These are phyloP conservation scores for Clarias pachynema DNA, from an alignment of 2,797 vertebrate species.

Conservation along the genomic window DNA sequence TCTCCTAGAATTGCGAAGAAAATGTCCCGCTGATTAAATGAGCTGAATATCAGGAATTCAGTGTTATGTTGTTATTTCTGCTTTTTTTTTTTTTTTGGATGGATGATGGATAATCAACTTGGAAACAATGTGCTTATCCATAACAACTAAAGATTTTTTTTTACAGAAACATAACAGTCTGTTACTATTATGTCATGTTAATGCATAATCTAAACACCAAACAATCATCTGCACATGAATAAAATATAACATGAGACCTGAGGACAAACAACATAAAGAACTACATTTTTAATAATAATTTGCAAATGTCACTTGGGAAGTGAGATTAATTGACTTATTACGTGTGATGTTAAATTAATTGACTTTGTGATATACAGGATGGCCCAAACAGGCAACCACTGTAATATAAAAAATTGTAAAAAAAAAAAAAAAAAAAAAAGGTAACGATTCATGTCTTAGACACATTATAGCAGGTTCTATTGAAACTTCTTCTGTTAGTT, in stretches of 20 bases:
- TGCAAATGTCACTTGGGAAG: neutral
- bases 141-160: neutral
- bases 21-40: neutral
- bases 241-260: neutral
- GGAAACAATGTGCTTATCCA: neutral
- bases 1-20: neutral
- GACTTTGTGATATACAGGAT: neutral
- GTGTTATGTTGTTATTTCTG: neutral
- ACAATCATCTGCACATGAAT: neutral
- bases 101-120: neutral
- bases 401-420: too few relatives aligned
- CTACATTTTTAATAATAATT: neutral
- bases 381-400: too few relatives aligned
- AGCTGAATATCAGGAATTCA: neutral
- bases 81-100: neutral
- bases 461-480: too few relatives aligned
- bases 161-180: neutral
- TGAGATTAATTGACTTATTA: neutral
- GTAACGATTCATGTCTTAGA: too few relatives aligned
- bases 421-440: too few relatives aligned
- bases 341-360: neutral
- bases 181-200: neutral
- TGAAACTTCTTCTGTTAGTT: too few relatives aligned
- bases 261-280: neutral
- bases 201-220: too few relatives aligned